A percentile compares a stretch with the other conserved stretches of the same genome.
phyloP scores from a whole-genome alignment of 2,888 invertebrate species.

The Hetaerina titia region DNA sequence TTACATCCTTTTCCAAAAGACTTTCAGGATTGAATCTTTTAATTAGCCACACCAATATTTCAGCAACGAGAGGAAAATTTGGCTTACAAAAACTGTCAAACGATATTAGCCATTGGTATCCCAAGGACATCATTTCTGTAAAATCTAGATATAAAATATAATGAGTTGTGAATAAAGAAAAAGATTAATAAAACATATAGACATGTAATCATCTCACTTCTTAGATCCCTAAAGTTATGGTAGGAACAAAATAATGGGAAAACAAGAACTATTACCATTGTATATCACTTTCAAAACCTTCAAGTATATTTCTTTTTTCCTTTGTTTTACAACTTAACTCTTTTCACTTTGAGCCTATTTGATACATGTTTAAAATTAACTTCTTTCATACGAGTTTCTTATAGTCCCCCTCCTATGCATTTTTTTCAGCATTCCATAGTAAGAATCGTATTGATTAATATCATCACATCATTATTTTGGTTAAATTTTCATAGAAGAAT shows the following conservation, averaged over 20 bases:
- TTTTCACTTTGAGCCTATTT: background rate
- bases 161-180: background rate
- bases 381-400: too few species aligned
- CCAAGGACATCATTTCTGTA: constrained; percentile 95
- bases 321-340: background rate
- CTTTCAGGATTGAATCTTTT: constrained; percentile 93
- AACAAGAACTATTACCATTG: background rate
- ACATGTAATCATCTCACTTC: constrained; percentile 79
- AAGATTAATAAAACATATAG: constrained; percentile 51
- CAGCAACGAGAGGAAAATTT: constrained; percentile 94
- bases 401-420: too few species aligned
- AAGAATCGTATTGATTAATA: too few species aligned
- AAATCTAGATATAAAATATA: constrained; percentile 83
- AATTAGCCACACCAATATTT: constrained; percentile 94
- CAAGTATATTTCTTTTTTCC: background rate
- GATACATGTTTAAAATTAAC: too few species aligned
- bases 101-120: constrained; percentile 93
- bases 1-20: constrained; percentile 85
- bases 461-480: too few species aligned
- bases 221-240: constrained; percentile 86
- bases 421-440: too few species aligned
- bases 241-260: constrained; percentile 64
- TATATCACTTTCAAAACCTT: constrained; percentile 25
- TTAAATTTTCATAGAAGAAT: too few species aligned
- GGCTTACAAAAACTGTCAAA: constrained; percentile 94